Evolutionary conservation across 2,888 invertebrate genomes (phyloP).

Genomic region (Euplexia lucipara): DNA sequence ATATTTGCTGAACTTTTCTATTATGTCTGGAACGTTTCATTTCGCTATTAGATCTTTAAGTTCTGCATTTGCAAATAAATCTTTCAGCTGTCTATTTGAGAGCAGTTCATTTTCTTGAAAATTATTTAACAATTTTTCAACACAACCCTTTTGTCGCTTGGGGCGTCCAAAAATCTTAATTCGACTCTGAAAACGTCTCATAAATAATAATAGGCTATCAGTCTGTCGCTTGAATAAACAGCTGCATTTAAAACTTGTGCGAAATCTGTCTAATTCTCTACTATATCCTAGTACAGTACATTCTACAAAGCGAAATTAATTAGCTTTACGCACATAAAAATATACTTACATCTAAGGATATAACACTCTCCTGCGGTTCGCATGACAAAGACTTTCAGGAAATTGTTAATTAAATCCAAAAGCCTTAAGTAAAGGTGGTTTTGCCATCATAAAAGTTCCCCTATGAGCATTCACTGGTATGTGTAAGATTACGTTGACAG

Average conservation of each 20-base stretch:
- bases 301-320: slow-evolving; percentile 34
- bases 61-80: slow-evolving; percentile 6
- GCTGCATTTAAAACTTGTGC: slow-evolving; percentile 33
- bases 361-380: slow-evolving; percentile 65
- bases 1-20: too few species aligned
- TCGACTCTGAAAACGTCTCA: slow-evolving; percentile 45
- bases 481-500: slow-evolving; percentile 64
- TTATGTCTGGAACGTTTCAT: background rate
- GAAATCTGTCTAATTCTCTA: slow-evolving; percentile 27
- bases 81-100: slow-evolving; percentile 3
- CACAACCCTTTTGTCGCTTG: slow-evolving; percentile 39
- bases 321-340: slow-evolving; percentile 42
- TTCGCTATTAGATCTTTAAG: background rate
- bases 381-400: slow-evolving; percentile 75
- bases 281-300: slow-evolving; percentile 12
- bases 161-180: slow-evolving; percentile 54
- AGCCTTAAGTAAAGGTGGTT: slow-evolving; percentile 78
- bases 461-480: slow-evolving; percentile 72
- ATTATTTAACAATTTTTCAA: slow-evolving; percentile 44
- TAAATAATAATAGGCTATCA: slow-evolving; percentile 59
- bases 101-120: slow-evolving; percentile 22
- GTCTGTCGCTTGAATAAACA: slow-evolving; percentile 41
- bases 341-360: slow-evolving; percentile 63
- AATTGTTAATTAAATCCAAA: slow-evolving; percentile 83
- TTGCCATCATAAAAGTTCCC: slow-evolving; percentile 81